A percentile compares a stretch with the other conserved stretches of the same genome.
These are phyloP conservation scores for Promerops cafer DNA, from an alignment of 2,113 vertebrate species.

Conservation along the genomic window DNA sequence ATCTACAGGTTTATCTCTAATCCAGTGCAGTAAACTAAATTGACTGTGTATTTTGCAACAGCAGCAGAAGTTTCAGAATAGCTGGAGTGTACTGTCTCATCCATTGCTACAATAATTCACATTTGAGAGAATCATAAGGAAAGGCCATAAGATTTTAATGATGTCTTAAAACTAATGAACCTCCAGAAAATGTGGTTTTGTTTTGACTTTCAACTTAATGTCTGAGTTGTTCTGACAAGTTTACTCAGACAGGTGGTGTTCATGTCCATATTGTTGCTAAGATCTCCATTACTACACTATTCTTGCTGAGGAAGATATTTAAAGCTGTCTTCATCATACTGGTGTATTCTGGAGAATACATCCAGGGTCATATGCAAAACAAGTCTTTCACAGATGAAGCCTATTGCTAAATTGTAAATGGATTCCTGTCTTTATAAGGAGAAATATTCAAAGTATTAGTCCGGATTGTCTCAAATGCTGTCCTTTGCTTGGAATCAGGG, in stretches of 20 bases:
- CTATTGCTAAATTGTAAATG: neutral
- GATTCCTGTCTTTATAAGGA: neutral
- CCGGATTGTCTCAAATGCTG: neutral
- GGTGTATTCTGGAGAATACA: neutral
- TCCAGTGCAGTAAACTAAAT: conserved; percentile 13
- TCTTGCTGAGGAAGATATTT: neutral
- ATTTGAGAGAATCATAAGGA: neutral
- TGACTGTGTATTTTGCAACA: conserved; percentile 7
- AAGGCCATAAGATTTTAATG: neutral
- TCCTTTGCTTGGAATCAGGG: neutral
- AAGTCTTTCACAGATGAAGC: neutral
- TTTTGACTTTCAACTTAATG: neutral
- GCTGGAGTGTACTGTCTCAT: neutral
- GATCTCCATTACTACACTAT: neutral
- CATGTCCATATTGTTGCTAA: neutral
- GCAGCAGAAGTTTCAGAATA: neutral
- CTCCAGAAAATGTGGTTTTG: neutral
- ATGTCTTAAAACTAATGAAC: neutral
- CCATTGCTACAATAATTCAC: neutral
- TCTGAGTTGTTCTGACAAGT: neutral
- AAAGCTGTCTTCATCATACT: neutral
- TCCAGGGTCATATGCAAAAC: neutral
- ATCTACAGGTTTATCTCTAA: conserved; percentile 44
- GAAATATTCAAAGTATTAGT: neutral
- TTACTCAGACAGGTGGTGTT: neutral